Evolutionary conservation across 2,888 invertebrate species (phyloP).

Genomic region (Mimas tiliae): DNA sequence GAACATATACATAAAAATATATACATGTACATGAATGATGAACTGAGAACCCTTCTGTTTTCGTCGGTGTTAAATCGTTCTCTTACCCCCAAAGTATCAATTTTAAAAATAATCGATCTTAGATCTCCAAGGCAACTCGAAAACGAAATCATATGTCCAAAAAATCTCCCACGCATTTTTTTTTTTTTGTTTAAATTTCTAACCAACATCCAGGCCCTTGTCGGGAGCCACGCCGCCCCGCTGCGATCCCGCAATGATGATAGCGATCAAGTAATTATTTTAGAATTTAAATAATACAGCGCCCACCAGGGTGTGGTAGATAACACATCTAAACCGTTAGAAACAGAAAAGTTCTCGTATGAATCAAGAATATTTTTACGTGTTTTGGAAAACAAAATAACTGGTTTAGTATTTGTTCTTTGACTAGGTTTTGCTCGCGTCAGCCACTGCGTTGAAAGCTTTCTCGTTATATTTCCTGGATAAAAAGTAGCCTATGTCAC

Average conservation of each 20-base stretch:
- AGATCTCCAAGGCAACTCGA: neutral
- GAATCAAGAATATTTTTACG: neutral
- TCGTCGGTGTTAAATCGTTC: no score
- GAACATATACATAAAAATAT: no score
- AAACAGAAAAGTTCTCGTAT: constrained; percentile 41
- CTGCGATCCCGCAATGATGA: constrained; percentile 68
- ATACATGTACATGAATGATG: no score
- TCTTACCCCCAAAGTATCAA: neutral
- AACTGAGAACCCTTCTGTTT: no score
- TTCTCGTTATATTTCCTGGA: no score
- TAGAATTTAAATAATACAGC: constrained; percentile 63
- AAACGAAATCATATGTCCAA: constrained; percentile 40
- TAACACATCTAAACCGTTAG: constrained; percentile 57
- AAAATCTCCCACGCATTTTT: constrained; percentile 65
- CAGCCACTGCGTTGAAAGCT: no score
- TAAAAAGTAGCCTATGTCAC: no score
- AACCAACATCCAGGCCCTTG: constrained; percentile 53
- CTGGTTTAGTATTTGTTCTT: no score
- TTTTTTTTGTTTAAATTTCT: constrained; percentile 49
- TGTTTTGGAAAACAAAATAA: neutral
- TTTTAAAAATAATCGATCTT: neutral
- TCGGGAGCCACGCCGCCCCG: constrained; percentile 72
- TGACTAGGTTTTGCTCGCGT: no score
- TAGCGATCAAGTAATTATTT: constrained; percentile 77
- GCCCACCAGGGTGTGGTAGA: constrained; percentile 55